Percentiles rank a stretch among this genome's conserved stretches.
Conservation (phyloP, 2,888 invertebrate genomes). For the Falcaria lacertinaria region DNA sequence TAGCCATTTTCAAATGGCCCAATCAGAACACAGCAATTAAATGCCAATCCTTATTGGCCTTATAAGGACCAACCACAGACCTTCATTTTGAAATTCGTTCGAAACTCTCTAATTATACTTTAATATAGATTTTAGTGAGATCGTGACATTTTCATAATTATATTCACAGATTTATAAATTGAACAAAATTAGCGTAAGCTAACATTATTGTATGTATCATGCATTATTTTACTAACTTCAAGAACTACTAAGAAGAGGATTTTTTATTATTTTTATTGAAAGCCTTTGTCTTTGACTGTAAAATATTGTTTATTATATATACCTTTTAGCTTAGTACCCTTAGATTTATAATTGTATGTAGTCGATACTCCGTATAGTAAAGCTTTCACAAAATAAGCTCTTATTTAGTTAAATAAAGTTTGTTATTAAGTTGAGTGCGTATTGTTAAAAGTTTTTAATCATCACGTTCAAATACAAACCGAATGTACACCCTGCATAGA, state of each 20-base stretch:
- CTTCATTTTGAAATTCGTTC: constrained; percentile 6
- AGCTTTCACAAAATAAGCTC: background rate
- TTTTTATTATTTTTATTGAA: too few relatives aligned
- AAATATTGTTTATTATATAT: too few relatives aligned
- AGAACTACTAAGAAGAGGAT: too few relatives aligned
- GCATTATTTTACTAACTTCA: too few relatives aligned
- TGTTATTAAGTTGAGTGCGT: background rate
- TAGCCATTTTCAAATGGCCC: constrained; percentile 22
- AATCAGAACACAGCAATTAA: constrained; percentile 25
- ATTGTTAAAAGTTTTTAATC: background rate
- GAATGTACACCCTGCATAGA: background rate
- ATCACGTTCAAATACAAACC: background rate
- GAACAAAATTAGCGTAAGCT: background rate
- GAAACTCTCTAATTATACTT: constrained; percentile 11
- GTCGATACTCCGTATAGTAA: too few relatives aligned
- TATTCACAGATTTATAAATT: too few relatives aligned
- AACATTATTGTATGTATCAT: too few relatives aligned
- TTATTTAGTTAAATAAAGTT: background rate
- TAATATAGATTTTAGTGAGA: background rate
- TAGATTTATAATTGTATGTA: too few relatives aligned
- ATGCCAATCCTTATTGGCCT: constrained; percentile 10
- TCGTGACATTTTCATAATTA: too few relatives aligned
- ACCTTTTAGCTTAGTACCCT: too few relatives aligned
- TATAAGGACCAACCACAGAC: constrained; percentile 18
- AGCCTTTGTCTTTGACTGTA: too few relatives aligned